Base-by-base conservation (phyloP, 2,888 invertebrate genomes). In the Lithophane leautieri region DNA sequence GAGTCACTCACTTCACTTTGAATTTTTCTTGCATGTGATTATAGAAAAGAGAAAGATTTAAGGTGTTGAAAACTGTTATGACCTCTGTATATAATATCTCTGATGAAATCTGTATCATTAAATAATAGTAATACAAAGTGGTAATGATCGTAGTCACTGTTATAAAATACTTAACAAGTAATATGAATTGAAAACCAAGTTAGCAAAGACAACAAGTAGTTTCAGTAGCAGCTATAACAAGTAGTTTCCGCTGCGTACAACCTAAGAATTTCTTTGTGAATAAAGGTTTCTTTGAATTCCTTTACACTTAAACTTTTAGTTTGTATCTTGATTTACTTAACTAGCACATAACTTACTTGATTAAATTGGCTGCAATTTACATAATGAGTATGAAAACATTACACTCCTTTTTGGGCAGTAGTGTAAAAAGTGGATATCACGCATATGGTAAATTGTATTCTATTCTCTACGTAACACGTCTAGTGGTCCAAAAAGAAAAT, bases 11-110 rank as follows among this genome's bases (percentile, higher is more conserved):
- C 71, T 72, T 54, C 47, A 66, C 14, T 74, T 67, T 9, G 28
- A 34, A 54, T 40, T 52, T 56, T 74, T 66, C 60, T 68, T 70
- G 69, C 65, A 82, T 80, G 52, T 71, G 16, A 63, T 65, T 80
- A 69, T 44, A 70, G 66, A 78, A 73, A 62, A 73, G 78, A 78
- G 62, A 70, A 58, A 73, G 73, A 82, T 56, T n/a, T 19, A 25
- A 67, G 1, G n/a, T n/a, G n/a, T n/a, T n/a, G n/a, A n/a, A n/a
- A n/a, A n/a, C n/a, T n/a, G n/a, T n/a, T n/a, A n/a, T n/a, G n/a
- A 73, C 6, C 0, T 14, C 22, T 56, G 16, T 11, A 22, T 58
- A 25, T 50, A 9, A 50, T 34, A 34, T 34, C 16, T 52, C 22
- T 34, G 28, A 40, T 16, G n/a, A 40, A 7, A n/a, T 34, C 2